Conservation (phyloP, 2,888 invertebrate species). For the Zhengitettix transpicula region DNA sequence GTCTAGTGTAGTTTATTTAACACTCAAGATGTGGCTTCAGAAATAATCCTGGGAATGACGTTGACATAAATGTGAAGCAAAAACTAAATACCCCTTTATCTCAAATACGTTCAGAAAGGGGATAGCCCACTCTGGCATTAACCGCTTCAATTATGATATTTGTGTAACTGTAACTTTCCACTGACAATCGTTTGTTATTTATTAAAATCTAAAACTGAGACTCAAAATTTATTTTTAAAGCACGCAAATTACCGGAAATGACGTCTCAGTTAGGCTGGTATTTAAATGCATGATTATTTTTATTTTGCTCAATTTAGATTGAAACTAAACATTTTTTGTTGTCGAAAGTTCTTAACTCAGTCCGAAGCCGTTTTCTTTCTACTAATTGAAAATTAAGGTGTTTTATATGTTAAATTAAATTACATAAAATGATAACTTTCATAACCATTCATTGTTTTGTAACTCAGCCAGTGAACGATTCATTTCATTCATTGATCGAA, state of each 20-base stretch:
- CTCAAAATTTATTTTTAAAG: conserved; percentile 16
- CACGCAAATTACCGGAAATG: conserved; percentile 16
- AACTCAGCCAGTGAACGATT: conserved; percentile 14
- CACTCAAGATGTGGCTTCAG: too few species aligned
- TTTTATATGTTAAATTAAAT: conserved; percentile 15
- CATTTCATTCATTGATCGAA: conserved; percentile 15
- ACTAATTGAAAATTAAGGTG: conserved; percentile 16
- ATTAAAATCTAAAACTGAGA: conserved; percentile 11
- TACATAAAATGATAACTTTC: conserved; percentile 16
- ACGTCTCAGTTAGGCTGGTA: conserved; percentile 15
- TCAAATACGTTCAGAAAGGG: too few species aligned
- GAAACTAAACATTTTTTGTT: conserved; percentile 9
- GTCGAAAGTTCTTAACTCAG: conserved; percentile 16
- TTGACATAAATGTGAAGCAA: too few species aligned
- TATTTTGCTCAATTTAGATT: conserved; percentile 1
- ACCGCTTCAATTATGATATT: background rate
- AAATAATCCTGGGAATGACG: too few species aligned
- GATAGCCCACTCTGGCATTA: too few species aligned
- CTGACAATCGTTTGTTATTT: background rate
- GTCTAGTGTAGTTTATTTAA: too few species aligned
- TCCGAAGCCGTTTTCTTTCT: conserved; percentile 16
- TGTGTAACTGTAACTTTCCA: background rate
- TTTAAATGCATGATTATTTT: conserved; percentile 16
- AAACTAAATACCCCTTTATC: too few species aligned
- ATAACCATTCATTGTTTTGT: conserved; percentile 15